Conservation (phyloP, 2,797 vertebrate genomes). For the Stomatorhinus walkeri region DNA sequence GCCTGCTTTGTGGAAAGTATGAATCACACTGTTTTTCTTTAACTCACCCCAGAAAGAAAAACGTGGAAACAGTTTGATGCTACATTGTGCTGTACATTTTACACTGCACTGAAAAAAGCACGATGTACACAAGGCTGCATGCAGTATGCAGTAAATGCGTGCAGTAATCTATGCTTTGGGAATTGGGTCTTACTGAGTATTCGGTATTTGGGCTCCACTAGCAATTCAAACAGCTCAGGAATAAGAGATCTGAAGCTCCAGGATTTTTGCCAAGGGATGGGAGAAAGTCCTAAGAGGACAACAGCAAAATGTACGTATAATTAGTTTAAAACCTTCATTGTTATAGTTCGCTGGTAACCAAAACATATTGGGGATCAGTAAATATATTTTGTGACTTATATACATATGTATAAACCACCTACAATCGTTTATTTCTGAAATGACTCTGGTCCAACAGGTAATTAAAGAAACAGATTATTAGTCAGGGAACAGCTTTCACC, state of each 20-base stretch:
- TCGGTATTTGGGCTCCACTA: not conserved
- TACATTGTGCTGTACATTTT: not conserved
- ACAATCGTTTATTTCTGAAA: slow-evolving; percentile 6
- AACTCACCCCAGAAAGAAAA: not conserved
- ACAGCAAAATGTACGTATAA: not conserved
- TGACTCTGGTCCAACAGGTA: slow-evolving; percentile 2
- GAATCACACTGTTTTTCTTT: not conserved
- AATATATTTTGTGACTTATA: slow-evolving; percentile 9
- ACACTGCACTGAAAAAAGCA: not conserved
- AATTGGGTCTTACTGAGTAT: not conserved
- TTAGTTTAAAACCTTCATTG: slow-evolving; percentile 1
- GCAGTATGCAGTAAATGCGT: not conserved
- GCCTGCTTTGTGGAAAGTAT: not conserved
- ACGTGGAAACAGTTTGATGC: not conserved
- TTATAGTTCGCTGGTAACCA: not conserved
- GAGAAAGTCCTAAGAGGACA: not conserved
- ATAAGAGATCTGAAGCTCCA: not conserved
- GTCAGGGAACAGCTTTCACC: not conserved
- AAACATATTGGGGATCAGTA: not conserved
- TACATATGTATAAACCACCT: not conserved
- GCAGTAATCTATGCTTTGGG: not conserved
- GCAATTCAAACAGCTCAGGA: not conserved
- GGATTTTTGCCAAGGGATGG: not conserved
- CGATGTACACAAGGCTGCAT: not conserved
- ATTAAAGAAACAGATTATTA: slow-evolving; percentile 16